These are phyloP conservation scores for Ligdia adustata DNA, from an alignment of 2,888 invertebrate species.

Conservation along the genomic window DNA sequence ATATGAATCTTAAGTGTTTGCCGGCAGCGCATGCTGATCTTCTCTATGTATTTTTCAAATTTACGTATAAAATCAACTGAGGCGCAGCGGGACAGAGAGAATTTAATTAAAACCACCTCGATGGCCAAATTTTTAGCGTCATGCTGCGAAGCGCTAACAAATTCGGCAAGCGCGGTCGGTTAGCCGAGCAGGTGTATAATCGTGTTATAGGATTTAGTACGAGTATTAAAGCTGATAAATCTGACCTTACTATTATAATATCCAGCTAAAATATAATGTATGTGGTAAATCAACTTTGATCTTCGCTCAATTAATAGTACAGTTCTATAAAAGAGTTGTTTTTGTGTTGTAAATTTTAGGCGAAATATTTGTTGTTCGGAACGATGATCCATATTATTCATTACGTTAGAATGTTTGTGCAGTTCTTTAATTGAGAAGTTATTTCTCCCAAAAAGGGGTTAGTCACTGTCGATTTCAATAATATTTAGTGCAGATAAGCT, in stretches of 20 bases:
- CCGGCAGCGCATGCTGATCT: too few species aligned
- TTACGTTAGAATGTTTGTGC: too few species aligned
- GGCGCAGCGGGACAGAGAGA: slow-evolving; percentile 56
- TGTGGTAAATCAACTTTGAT: background rate
- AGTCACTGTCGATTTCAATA: too few species aligned
- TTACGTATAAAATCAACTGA: slow-evolving; percentile 46
- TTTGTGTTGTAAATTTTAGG: too few species aligned
- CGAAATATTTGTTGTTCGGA: too few species aligned
- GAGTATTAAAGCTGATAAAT: slow-evolving; percentile 2
- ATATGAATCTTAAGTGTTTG: too few species aligned
- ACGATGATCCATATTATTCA: too few species aligned
- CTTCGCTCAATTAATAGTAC: slow-evolving; percentile 2
- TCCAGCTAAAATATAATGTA: background rate
- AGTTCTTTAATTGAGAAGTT: too few species aligned
- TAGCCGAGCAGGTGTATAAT: slow-evolving; percentile 6
- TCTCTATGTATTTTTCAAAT: background rate
- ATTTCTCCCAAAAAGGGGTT: too few species aligned
- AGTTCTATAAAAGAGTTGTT: too few species aligned
- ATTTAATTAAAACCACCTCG: slow-evolving; percentile 68
- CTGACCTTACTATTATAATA: background rate
- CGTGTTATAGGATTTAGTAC: slow-evolving; percentile 4
- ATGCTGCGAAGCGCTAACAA: slow-evolving; percentile 37
- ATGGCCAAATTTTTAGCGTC: slow-evolving; percentile 45
- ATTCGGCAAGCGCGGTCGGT: slow-evolving; percentile 22
- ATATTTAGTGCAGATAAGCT: too few species aligned